phyloP scores from a whole-genome alignment of 2,113 vertebrate genomes.

The Sebastes fasciatus region DNA sequence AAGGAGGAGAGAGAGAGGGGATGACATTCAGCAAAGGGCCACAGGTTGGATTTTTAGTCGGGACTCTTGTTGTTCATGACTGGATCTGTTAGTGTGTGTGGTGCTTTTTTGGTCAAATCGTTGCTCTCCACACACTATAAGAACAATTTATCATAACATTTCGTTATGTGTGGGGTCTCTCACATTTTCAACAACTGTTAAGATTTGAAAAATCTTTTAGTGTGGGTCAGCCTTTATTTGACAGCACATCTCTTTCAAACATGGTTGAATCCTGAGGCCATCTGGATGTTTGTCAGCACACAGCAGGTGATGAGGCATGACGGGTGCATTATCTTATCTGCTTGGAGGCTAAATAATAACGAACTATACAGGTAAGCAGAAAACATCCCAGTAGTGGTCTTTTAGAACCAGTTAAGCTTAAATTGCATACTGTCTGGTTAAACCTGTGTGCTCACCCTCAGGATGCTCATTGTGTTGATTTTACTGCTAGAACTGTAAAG shows the following conservation, averaged over 20 bases:
- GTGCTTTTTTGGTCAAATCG: too few relatives aligned
- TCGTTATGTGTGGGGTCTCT: too few relatives aligned
- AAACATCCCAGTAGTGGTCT: conserved; percentile 9
- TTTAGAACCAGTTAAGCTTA: conserved; percentile 1
- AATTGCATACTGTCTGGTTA: not conserved
- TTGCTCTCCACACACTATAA: too few relatives aligned
- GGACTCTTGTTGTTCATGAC: too few relatives aligned
- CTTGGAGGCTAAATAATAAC: conserved; percentile 47
- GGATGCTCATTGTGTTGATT: not conserved
- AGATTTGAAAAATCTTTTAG: too few relatives aligned
- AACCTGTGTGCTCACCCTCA: not conserved
- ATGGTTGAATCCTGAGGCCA: conserved; percentile 27
- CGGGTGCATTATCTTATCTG: conserved; percentile 52
- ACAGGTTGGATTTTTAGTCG: too few relatives aligned
- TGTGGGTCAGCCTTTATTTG: not conserved
- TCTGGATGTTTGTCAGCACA: conserved; percentile 62
- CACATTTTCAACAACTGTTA: too few relatives aligned
- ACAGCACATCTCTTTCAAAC: conserved; percentile 17
- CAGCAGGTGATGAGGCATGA: conserved; percentile 35
- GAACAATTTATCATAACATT: too few relatives aligned
- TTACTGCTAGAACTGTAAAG: not conserved
- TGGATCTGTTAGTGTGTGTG: too few relatives aligned
- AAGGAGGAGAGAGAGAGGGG: too few relatives aligned
- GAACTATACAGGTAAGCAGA: conserved; percentile 30
- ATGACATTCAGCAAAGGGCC: too few relatives aligned